Percentiles rank a stretch among this genome's conserved stretches.
Conservation (phyloP, 2,888 invertebrate species). For the Platycheirus rosarum region DNA sequence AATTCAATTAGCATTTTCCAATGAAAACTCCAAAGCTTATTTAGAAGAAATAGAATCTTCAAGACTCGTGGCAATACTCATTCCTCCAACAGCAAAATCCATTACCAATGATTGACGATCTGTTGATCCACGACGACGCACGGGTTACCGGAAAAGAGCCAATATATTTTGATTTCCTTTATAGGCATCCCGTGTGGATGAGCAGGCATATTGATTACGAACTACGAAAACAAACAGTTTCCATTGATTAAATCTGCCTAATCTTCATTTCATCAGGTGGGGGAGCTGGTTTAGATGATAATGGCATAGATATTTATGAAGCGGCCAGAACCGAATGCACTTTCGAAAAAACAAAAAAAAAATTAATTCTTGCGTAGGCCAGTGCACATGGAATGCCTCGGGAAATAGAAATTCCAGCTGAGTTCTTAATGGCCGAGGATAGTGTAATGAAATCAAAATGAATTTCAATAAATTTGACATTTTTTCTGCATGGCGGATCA, state of each 20-base stretch:
- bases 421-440: slow-evolving; percentile 20
- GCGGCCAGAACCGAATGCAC: slow-evolving; percentile 33
- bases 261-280: slow-evolving; percentile 21
- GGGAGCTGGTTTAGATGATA: slow-evolving; percentile 28
- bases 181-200: slow-evolving; percentile 39
- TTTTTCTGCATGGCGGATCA: slow-evolving; percentile 41
- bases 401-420: slow-evolving; percentile 33
- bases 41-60: neutral
- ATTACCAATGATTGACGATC: slow-evolving; percentile 50
- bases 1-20: slow-evolving; percentile 64
- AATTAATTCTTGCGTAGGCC: slow-evolving; percentile 60
- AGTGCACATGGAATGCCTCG: slow-evolving; percentile 8
- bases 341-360: slow-evolving; percentile 48
- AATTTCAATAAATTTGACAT: slow-evolving; percentile 51
- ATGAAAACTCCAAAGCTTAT: slow-evolving; percentile 34
- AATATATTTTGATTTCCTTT: slow-evolving; percentile 35
- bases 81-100: slow-evolving; percentile 6
- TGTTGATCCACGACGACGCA: slow-evolving; percentile 48
- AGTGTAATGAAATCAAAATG: slow-evolving; percentile 46
- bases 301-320: slow-evolving; percentile 10
- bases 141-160: slow-evolving; percentile 45
- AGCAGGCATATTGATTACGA: slow-evolving; percentile 43
- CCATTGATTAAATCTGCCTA: slow-evolving; percentile 4
- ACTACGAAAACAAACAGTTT: slow-evolving; percentile 45
- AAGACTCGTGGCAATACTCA: slow-evolving; percentile 41